A percentile compares a stretch with the other conserved stretches of the same genome.
phyloP scores from a whole-genome alignment of 2,113 vertebrate genomes.

The Blennius ocellaris region DNA sequence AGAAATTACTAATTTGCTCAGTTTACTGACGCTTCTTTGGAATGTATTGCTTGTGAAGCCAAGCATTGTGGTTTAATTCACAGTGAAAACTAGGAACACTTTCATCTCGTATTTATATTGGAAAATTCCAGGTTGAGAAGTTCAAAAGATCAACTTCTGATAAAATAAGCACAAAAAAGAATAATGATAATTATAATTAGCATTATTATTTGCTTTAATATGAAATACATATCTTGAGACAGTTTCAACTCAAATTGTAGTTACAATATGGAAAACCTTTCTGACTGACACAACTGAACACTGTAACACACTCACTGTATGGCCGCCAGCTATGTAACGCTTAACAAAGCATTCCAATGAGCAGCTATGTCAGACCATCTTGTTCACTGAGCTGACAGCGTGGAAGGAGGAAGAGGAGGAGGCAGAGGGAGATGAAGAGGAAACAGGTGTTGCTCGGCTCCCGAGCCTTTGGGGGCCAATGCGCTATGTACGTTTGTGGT shows the following conservation, averaged over 20 bases:
- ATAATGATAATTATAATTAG: neutral
- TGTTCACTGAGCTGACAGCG: conserved; percentile 56
- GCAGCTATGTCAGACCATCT: conserved; percentile 33
- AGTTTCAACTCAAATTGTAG: neutral
- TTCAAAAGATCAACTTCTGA: neutral
- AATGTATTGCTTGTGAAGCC: neutral
- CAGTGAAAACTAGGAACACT: neutral
- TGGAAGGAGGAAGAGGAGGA: conserved; percentile 52
- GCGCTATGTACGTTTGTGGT: conserved; percentile 46
- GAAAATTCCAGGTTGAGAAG: neutral
- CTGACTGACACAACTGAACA: neutral
- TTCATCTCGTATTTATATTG: neutral
- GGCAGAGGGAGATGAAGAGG: conserved; percentile 25
- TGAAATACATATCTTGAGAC: neutral
- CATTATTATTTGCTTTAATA: neutral
- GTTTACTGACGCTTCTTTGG: neutral
- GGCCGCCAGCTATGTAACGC: conserved; percentile 38
- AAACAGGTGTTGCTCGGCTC: conserved; percentile 9
- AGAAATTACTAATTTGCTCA: neutral
- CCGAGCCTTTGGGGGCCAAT: conserved; percentile 32
- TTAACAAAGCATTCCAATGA: conserved; percentile 39
- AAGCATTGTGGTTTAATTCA: neutral
- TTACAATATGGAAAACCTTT: neutral
- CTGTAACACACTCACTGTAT: neutral
- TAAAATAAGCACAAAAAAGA: neutral